Conservation (phyloP, 2,113 vertebrate genomes). For the Ibidorhyncha struthersii region DNA sequence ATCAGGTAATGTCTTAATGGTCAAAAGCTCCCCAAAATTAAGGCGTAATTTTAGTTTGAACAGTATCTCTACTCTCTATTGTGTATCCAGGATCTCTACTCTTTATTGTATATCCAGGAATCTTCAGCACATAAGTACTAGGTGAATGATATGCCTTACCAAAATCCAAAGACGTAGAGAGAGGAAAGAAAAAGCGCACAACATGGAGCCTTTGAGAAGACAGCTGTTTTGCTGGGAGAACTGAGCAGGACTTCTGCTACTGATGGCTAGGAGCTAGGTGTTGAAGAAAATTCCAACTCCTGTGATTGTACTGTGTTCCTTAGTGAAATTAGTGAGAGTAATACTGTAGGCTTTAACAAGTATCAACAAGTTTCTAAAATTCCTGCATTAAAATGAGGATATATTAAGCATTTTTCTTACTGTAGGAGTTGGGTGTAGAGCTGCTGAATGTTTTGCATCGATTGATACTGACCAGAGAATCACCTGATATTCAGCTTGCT, state of each 20-base stretch:
- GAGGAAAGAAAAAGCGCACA: neutral
- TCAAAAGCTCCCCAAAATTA: neutral
- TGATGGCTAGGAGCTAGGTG: neutral
- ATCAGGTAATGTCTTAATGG: conserved; percentile 81
- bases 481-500: conserved; percentile 81
- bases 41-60: neutral
- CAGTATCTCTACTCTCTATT: neutral
- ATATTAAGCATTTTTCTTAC: conserved; percentile 14
- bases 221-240: neutral
- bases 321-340: neutral
- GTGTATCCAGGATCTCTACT: neutral
- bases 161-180: neutral
- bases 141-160: neutral
- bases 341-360: neutral
- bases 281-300: neutral
- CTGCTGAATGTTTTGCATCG: conserved; percentile 90
- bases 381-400: neutral
- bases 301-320: neutral
- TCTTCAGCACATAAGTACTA: neutral
- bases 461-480: conserved; percentile 90
- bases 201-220: neutral
- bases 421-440: conserved; percentile 88
- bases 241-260: neutral
- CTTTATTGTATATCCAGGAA: neutral
- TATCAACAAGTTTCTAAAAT: neutral